Conservation (phyloP, 2,113 vertebrate species). For the Aegithalos caudatus region DNA sequence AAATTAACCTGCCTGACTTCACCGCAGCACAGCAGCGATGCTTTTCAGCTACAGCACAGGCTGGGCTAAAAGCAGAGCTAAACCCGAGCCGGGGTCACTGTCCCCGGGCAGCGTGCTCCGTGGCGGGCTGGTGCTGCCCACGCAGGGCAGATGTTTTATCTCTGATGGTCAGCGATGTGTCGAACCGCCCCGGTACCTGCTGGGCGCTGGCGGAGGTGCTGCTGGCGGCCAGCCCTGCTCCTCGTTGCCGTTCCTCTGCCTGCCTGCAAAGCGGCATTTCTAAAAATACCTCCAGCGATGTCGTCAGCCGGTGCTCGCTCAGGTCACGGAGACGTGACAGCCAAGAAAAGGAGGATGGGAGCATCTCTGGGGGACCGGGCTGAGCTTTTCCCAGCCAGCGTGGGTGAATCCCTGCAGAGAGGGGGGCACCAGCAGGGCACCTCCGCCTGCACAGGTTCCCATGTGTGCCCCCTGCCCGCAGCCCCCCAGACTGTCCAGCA, state of each 20-base stretch:
- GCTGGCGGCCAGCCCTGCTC: rapidly evolving
- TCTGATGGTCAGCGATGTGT: background rate
- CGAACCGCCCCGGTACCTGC: background rate
- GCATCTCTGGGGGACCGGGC: background rate
- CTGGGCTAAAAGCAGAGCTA: background rate
- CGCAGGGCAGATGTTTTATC: background rate
- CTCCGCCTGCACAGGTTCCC: background rate
- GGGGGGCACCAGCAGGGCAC: rapidly evolving
- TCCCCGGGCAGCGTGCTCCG: rapidly evolving
- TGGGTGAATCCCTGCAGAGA: background rate
- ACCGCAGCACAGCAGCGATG: background rate
- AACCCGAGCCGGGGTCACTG: rapidly evolving
- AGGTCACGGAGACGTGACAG: background rate
- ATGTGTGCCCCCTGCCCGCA: rapidly evolving
- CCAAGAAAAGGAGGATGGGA: background rate
- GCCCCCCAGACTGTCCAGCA: background rate
- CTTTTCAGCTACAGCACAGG: background rate
- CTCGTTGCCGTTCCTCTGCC: background rate
- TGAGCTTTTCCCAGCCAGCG: background rate
- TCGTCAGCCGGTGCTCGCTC: background rate
- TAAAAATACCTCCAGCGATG: conserved; percentile 18
- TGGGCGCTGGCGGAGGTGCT: background rate
- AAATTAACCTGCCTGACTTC: conserved; percentile 9
- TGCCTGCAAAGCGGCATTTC: background rate
- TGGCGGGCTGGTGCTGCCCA: rapidly evolving